Percentiles rank a stretch among this genome's conserved stretches.
Conservation (phyloP, 2,797 vertebrate genomes). For the Semotilus atromaculatus region DNA sequence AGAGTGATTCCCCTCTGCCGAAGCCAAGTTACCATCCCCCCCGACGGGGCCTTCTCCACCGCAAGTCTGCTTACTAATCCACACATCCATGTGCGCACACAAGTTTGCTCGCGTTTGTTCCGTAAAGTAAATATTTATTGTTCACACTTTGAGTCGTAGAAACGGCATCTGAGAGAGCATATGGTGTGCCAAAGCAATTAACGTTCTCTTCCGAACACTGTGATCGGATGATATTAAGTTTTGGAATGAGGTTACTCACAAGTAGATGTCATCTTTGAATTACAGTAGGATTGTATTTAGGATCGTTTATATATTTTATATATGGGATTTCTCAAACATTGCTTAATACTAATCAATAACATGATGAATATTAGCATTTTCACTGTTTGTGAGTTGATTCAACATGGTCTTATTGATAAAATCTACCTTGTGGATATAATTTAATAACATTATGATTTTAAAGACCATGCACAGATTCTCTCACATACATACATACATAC, state of each 20-base stretch:
- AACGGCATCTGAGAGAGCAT: slow-evolving; percentile 63
- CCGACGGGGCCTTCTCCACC: slow-evolving; percentile 74
- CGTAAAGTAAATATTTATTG: slow-evolving; percentile 71
- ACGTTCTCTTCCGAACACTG: background rate
- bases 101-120: slow-evolving; percentile 63
- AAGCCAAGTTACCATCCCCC: slow-evolving; percentile 76
- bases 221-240: slow-evolving; percentile 21
- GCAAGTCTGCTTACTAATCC: slow-evolving; percentile 58
- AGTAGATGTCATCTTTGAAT: slow-evolving; percentile 14
- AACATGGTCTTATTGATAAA: slow-evolving; percentile 14
- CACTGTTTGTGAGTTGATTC: slow-evolving; percentile 6
- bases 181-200: slow-evolving; percentile 41
- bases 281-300: background rate
- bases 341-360: background rate
- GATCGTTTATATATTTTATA: slow-evolving; percentile 3
- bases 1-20: slow-evolving; percentile 71
- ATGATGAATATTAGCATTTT: background rate
- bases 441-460: slow-evolving; percentile 16
- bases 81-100: slow-evolving; percentile 45
- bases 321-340: background rate
- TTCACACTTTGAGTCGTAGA: slow-evolving; percentile 65
- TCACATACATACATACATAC: too few species aligned
- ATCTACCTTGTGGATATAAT: slow-evolving; percentile 19
- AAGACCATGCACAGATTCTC: slow-evolving; percentile 42
- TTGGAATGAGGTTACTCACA: background rate